Base-by-base conservation (phyloP, 2,888 invertebrate species). In the Alsophila aescularia region DNA sequence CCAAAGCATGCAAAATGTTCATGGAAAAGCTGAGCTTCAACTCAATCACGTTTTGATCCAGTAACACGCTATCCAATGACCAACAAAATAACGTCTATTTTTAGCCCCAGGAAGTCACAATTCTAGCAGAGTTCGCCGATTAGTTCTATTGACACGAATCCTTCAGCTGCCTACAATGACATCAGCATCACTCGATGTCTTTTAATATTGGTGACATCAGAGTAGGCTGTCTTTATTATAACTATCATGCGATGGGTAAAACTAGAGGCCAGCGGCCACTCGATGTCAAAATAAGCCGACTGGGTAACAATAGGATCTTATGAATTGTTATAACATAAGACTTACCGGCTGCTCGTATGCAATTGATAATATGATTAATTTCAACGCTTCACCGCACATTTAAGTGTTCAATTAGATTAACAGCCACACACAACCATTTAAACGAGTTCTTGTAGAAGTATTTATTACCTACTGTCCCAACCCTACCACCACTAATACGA, bases 121-220 rank as follows among this genome's bases (percentile, higher is more conserved):
- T 9, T 16, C 15, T 15, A 31, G n/a, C 21, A 12, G 18, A 39
- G 16, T 18, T 15, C 13, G 32, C 5, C 5, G 24, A 5, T 44
- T 31, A 35, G 13, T 41, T 40, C 15, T 48, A 52, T 57, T 52
- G 41, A 32, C 6, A 14, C 36, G 45, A 45, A 42, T 45, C 58
- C 52, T 52, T 58, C 58, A 57, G 52, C 21, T 27, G 44, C n/a
- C 24, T 16, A 24, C 2, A 18, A 35, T 59, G 59, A 59, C 55
- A 52, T 59, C 55, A 59, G 9, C 45, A 24, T 35, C 42, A 18
- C n/a, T 10, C 24, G 21, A 32, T 14, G 39, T 10, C 36, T 53
- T 48, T 48, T 48, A 36, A 48, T 48, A 51, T 44, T 43, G 44
- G 52, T 59, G 59, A 55, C 55, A 59, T 59, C 55, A 55, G 44